These are phyloP conservation scores for Stichodactyla mertensii DNA, from an alignment of 64 coral and sea anemone species.

Conservation along the genomic window DNA sequence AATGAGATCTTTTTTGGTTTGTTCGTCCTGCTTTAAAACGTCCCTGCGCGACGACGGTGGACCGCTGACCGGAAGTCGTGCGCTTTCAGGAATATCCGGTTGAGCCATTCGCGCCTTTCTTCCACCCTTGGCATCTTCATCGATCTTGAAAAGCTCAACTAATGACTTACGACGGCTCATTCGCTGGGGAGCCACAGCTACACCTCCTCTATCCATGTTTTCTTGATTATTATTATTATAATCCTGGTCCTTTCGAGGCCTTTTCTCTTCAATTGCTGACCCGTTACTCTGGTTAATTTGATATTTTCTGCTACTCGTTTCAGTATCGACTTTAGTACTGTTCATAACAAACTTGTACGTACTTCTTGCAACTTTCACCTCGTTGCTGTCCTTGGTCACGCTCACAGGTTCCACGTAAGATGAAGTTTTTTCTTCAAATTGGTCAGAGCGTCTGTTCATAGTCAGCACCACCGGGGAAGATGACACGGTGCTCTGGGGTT, in stretches of 20 bases:
- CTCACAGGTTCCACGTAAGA: background rate
- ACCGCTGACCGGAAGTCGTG: slow-evolving; percentile 35
- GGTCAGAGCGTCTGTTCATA: slow-evolving; percentile 29
- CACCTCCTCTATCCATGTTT: slow-evolving; percentile 54
- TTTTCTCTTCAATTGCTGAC: slow-evolving; percentile 38
- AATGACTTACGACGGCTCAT: slow-evolving; percentile 73
- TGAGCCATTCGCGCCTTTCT: slow-evolving; percentile 25
- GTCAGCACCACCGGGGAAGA: background rate
- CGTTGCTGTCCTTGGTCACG: background rate
- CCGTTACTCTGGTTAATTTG: slow-evolving; percentile 29
- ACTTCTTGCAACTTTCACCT: slow-evolving; percentile 38
- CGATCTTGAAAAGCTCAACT: slow-evolving; percentile 89
- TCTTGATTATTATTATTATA: slow-evolving; percentile 46
- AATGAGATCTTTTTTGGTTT: slow-evolving; percentile 78
- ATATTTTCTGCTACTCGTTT: slow-evolving; percentile 9
- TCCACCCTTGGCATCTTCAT: slow-evolving; percentile 42
- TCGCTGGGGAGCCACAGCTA: slow-evolving; percentile 32
- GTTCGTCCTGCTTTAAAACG: background rate
- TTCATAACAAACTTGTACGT: slow-evolving; percentile 72
- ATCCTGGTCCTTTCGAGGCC: slow-evolving; percentile 37
- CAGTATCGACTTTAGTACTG: background rate
- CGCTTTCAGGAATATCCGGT: slow-evolving; percentile 40
- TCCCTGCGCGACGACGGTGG: slow-evolving; percentile 35
- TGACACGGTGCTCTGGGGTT: slow-evolving; percentile 5
- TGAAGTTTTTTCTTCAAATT: slow-evolving; percentile 5